Conservation (phyloP, 1,140 invertebrate species). For the Batillaria attramentaria region DNA sequence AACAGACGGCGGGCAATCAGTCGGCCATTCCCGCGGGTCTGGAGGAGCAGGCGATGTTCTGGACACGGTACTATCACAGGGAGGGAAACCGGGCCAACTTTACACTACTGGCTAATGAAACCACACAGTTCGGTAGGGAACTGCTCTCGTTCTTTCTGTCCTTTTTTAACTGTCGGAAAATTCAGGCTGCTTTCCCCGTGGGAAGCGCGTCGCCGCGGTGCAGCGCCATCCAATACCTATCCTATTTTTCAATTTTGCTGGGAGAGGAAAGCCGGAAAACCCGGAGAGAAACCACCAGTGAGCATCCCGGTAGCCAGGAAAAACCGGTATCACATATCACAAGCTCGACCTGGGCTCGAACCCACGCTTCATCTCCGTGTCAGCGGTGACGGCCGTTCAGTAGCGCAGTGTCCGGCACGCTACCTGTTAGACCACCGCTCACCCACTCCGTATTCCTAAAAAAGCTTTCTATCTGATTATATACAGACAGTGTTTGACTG, state of each 20-base stretch:
- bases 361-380: no score
- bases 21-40: neutral
- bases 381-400: no score
- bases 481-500: neutral
- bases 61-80: constrained; percentile 19
- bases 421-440: neutral
- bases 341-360: no score
- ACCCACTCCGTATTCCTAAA: neutral
- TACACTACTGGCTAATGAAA: neutral
- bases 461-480: neutral
- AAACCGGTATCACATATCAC: no score
- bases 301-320: no score
- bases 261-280: no score
- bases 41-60: constrained; percentile 12
- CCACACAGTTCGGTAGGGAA: constrained; percentile 13
- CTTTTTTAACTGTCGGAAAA: neutral
- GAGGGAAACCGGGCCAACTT: constrained; percentile 8
- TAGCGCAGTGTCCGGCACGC: no score
- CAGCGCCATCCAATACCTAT: no score
- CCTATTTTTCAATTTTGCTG: no score
- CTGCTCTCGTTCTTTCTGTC: neutral
- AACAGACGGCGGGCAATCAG: neutral
- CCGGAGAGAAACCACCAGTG: no score
- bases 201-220: no score
- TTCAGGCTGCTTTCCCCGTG: no score